phyloP scores from a whole-genome alignment of 2,797 vertebrate species.

The Labeo calbasu region DNA sequence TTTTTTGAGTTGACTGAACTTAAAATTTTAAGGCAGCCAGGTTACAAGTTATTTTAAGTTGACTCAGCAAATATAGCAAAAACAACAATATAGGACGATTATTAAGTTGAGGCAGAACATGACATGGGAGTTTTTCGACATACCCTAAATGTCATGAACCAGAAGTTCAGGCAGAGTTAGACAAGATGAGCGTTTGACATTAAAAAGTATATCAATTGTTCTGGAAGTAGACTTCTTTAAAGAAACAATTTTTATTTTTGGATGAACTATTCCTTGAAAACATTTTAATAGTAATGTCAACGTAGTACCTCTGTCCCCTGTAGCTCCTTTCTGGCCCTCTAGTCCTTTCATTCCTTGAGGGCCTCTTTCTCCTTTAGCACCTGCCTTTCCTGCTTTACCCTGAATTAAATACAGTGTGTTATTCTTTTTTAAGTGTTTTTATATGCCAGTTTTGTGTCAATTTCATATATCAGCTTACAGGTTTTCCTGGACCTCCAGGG shows the following conservation, averaged over 20 bases:
- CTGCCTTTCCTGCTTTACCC: slow-evolving; percentile 77
- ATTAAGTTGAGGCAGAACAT: no score
- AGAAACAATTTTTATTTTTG: neutral
- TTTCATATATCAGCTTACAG: slow-evolving; percentile 61
- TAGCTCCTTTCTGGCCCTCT: slow-evolving; percentile 73
- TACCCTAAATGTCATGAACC: no score
- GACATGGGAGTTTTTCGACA: no score
- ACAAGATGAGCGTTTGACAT: no score
- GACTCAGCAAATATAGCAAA: no score
- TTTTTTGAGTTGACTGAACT: no score
- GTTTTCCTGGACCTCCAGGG: slow-evolving; percentile 70
- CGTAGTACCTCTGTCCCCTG: slow-evolving; percentile 70
- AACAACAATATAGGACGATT: no score
- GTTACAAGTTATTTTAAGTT: no score
- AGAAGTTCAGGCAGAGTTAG: no score
- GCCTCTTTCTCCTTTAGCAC: slow-evolving; percentile 71
- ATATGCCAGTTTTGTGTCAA: neutral
- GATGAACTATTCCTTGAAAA: neutral
- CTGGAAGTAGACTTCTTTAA: no score
- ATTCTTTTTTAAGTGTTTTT: neutral
- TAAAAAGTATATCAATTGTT: no score
- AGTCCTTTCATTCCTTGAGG: slow-evolving; percentile 71
- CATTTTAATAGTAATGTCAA: neutral
- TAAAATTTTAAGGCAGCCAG: no score
- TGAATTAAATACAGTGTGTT: slow-evolving; percentile 47